Evolutionary conservation across 2,113 vertebrate species (phyloP).

Genomic region (Nestor notabilis): DNA sequence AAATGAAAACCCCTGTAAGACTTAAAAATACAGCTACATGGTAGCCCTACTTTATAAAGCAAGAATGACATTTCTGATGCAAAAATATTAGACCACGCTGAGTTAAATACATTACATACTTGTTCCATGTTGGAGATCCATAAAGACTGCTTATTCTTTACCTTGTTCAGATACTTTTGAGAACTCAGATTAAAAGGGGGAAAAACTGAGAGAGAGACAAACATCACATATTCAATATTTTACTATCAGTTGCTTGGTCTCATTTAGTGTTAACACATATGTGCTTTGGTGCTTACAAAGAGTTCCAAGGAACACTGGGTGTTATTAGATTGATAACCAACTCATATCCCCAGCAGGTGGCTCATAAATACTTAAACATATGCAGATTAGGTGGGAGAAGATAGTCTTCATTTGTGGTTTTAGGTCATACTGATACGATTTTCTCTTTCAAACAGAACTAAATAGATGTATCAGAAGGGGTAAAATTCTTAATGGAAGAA

Average conservation of each 20-base stretch:
- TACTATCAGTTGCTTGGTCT: slow-evolving; percentile 68
- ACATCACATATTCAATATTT: slow-evolving; percentile 33
- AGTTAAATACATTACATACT: slow-evolving; percentile 21
- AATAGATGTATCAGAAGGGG: slow-evolving; percentile 82
- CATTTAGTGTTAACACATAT: slow-evolving; percentile 74
- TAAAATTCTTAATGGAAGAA: slow-evolving; percentile 86
- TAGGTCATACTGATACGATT: slow-evolving; percentile 84
- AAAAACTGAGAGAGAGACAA: background rate
- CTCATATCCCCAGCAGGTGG: slow-evolving; percentile 83
- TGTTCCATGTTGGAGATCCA: background rate
- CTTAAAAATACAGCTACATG: slow-evolving; percentile 5
- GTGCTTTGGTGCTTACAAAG: slow-evolving; percentile 75
- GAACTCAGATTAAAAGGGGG: background rate
- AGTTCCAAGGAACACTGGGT: slow-evolving; percentile 71
- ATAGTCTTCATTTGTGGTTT: slow-evolving; percentile 75
- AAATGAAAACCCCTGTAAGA: slow-evolving; percentile 11
- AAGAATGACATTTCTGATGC: slow-evolving; percentile 28
- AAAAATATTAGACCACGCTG: slow-evolving; percentile 35
- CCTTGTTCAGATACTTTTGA: slow-evolving; percentile 12
- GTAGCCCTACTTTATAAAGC: background rate
- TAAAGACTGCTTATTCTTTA: slow-evolving; percentile 51
- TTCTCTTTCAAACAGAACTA: slow-evolving; percentile 81
- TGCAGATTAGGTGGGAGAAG: slow-evolving; percentile 74
- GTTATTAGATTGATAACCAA: slow-evolving; percentile 86
- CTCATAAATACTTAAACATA: slow-evolving; percentile 83